A percentile compares a stretch with the other conserved stretches of the same genome.
phyloP scores from a whole-genome alignment of 1,140 invertebrate genomes.

The Copidosoma floridanum region DNA sequence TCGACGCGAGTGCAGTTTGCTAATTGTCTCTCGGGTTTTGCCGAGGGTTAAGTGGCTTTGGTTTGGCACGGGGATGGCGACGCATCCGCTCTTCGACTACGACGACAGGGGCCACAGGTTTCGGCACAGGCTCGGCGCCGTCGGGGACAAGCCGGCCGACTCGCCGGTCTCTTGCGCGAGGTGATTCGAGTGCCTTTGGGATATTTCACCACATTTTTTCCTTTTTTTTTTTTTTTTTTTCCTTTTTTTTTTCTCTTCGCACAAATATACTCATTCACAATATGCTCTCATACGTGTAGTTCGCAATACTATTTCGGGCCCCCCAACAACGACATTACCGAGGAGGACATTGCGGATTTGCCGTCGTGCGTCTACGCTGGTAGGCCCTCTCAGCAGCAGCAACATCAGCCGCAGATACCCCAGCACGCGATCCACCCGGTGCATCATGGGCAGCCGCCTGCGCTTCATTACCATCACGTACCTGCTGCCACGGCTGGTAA shows the following conservation, averaged over 20 bases:
- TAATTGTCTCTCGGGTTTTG: too few relatives aligned
- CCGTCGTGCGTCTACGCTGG: conserved; percentile 69
- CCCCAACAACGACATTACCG: conserved; percentile 55
- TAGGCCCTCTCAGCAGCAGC: conserved; percentile 50
- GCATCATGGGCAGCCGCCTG: conserved; percentile 44
- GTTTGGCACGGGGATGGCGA: too few relatives aligned
- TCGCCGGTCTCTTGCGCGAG: conserved; percentile 49
- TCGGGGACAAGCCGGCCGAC: conserved; percentile 44
- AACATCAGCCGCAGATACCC: conserved; percentile 46
- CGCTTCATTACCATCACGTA: conserved; percentile 52
- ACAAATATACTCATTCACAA: neutral
- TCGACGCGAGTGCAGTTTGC: too few relatives aligned
- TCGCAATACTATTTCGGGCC: conserved; percentile 57
- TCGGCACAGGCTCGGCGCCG: conserved; percentile 40
- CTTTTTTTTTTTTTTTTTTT: conserved; percentile 8
- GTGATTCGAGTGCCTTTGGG: too few relatives aligned
- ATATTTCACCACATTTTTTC: neutral
- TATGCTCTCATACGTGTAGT: conserved; percentile 33
- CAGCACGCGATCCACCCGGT: conserved; percentile 46
- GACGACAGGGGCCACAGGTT: conserved; percentile 49
- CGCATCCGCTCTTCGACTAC: conserved; percentile 49
- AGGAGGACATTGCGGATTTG: conserved; percentile 62
- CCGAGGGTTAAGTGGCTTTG: too few relatives aligned
- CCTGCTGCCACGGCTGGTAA: conserved; percentile 50
- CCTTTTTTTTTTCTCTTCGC: neutral